These are phyloP conservation scores for Oplegnathus fasciatus DNA, from an alignment of 2,113 vertebrate species.

Conservation along the genomic window DNA sequence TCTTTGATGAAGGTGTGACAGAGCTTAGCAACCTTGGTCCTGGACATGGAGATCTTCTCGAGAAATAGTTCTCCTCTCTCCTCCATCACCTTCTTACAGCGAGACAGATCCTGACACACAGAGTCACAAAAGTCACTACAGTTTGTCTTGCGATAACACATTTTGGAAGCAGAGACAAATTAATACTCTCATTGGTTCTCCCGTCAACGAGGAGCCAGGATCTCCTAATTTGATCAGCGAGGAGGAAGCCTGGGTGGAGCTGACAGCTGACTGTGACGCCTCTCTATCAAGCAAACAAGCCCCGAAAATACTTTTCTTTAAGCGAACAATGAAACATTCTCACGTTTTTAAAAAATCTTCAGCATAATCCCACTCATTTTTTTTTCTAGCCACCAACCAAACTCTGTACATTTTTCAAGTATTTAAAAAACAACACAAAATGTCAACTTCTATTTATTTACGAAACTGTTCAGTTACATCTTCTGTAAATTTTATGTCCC, in stretches of 20 bases:
- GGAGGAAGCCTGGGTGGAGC: not conserved
- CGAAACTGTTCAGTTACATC: not conserved
- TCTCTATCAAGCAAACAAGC: not conserved
- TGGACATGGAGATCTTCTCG: slow-evolving; percentile 90
- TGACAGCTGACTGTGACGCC: too few species aligned
- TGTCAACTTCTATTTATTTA: too few species aligned
- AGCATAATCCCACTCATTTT: too few species aligned
- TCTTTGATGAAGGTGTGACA: slow-evolving; percentile 98
- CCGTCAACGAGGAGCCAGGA: not conserved
- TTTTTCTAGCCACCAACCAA: too few species aligned
- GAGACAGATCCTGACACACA: slow-evolving; percentile 89
- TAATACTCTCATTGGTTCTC: not conserved
- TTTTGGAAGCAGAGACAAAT: not conserved
- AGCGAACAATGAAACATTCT: too few species aligned
- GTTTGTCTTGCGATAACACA: not conserved
- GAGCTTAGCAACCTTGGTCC: slow-evolving; percentile 93
- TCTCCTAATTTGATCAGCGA: not conserved
- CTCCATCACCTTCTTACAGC: slow-evolving; percentile 97
- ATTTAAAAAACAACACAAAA: too few species aligned
- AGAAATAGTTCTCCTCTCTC: slow-evolving; percentile 96
- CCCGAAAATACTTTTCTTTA: too few species aligned
- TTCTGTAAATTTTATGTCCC: too few species aligned
- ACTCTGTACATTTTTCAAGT: too few species aligned
- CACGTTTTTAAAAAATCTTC: too few species aligned
- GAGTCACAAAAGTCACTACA: not conserved